Conservation (phyloP, 2,888 invertebrate species). For the Apamea epomidion region DNA sequence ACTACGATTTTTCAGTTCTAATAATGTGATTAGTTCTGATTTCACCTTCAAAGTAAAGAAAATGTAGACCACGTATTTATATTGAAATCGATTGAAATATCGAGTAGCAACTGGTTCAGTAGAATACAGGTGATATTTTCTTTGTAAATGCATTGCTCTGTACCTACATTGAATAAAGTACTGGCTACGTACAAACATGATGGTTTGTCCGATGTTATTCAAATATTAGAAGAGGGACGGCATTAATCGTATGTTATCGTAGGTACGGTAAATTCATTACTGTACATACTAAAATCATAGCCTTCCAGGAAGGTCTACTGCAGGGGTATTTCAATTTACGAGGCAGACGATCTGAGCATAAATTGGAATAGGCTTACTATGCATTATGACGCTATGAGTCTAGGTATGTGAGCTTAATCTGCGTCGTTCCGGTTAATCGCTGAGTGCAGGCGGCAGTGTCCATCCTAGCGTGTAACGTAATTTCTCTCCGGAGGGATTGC, state of each 20-base stretch:
- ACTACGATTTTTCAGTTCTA: conserved; percentile 1
- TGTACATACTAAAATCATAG: conserved; percentile 14
- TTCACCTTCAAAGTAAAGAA: conserved; percentile 17
- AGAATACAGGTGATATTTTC: conserved; percentile 11
- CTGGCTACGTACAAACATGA: background rate
- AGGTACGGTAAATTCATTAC: conserved; percentile 12
- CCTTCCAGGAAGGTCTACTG: conserved; percentile 2
- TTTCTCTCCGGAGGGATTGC: conserved; percentile 61
- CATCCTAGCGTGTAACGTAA: conserved; percentile 65
- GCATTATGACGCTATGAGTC: conserved; percentile 38
- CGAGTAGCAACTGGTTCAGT: background rate
- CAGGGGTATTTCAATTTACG: conserved; percentile 36
- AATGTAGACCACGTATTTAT: background rate
- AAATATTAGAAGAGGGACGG: conserved; percentile 31
- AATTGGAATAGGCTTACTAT: conserved; percentile 50
- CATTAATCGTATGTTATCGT: conserved; percentile 4
- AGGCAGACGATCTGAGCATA: conserved; percentile 33
- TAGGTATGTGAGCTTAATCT: conserved; percentile 50
- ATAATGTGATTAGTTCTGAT: conserved; percentile 11
- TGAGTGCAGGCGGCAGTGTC: conserved; percentile 59
- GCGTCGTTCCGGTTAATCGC: conserved; percentile 59
- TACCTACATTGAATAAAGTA: background rate
- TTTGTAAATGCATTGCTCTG: background rate
- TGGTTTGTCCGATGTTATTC: conserved; percentile 8
- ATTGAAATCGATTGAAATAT: conserved; percentile 15